These are phyloP conservation scores for Aphodius sticticus DNA, from an alignment of 2,888 invertebrate genomes.

Conservation along the genomic window DNA sequence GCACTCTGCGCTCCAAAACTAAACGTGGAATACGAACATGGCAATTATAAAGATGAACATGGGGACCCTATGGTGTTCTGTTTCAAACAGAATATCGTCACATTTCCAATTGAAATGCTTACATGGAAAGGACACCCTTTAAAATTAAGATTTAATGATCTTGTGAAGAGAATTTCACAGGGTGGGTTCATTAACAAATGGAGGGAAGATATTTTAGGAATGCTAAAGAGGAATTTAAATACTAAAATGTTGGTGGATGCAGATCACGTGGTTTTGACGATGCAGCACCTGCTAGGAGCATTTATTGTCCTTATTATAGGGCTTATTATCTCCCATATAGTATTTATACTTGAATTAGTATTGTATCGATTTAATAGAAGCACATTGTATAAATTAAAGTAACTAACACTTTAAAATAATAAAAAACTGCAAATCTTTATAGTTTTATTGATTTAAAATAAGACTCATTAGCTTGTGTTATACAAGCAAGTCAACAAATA, in stretches of 20 bases:
- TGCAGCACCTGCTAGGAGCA: slow-evolving; percentile 40
- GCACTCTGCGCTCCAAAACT: slow-evolving; percentile 48
- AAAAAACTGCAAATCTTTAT: not conserved
- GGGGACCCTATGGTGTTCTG: slow-evolving; percentile 46
- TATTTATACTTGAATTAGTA: slow-evolving; percentile 37
- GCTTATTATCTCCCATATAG: slow-evolving; percentile 26
- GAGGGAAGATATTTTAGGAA: slow-evolving; percentile 42
- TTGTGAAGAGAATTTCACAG: slow-evolving; percentile 49
- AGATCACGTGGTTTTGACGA: slow-evolving; percentile 24
- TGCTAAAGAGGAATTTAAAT: not conserved
- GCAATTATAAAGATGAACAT: slow-evolving; percentile 45
- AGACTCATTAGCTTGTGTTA: not conserved
- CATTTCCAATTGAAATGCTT: slow-evolving; percentile 53
- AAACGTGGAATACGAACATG: slow-evolving; percentile 48
- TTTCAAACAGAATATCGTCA: slow-evolving; percentile 49
- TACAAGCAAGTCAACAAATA: not conserved
- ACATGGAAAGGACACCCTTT: slow-evolving; percentile 54
- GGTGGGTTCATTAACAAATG: slow-evolving; percentile 49
- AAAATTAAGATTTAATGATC: slow-evolving; percentile 45
- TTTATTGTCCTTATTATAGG: slow-evolving; percentile 40
- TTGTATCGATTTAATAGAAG: not conserved
- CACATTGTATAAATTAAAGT: not conserved
- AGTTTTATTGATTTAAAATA: not conserved
- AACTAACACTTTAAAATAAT: not conserved
- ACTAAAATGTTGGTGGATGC: slow-evolving; percentile 25